Conservation (phyloP, 2,113 vertebrate genomes). For the Lasiurus cinereus region DNA sequence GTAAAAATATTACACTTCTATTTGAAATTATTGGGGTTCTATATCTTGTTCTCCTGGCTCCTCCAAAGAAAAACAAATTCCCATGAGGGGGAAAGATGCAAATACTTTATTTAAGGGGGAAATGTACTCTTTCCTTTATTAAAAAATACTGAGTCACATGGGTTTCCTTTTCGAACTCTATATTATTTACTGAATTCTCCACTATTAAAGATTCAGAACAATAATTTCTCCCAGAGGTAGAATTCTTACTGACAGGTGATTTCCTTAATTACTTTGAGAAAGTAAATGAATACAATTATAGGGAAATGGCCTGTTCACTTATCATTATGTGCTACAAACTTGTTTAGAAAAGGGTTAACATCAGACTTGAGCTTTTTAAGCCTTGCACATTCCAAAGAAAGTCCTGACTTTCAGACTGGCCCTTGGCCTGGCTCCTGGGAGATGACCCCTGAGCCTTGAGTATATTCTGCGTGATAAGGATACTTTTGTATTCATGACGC, state of each 20-base stretch:
- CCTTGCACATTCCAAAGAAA: background rate
- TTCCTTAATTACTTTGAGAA: slow-evolving; percentile 10
- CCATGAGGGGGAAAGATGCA: slow-evolving; percentile 68
- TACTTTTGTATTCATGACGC: background rate
- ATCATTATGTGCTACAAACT: background rate
- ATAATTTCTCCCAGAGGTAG: background rate
- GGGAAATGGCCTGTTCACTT: slow-evolving; percentile 26
- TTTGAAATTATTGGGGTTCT: slow-evolving; percentile 83
- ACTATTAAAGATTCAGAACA: slow-evolving; percentile 43
- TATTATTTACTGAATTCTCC: slow-evolving; percentile 27
- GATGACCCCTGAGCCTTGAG: background rate
- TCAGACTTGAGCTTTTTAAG: background rate
- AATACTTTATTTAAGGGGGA: slow-evolving; percentile 71
- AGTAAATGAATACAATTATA: slow-evolving; percentile 19
- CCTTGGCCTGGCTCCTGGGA: background rate
- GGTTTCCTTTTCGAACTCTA: slow-evolving; percentile 37
- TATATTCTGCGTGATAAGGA: background rate
- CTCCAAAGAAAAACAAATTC: slow-evolving; percentile 63
- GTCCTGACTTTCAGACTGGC: background rate
- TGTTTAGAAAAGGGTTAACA: background rate
- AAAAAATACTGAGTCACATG: slow-evolving; percentile 52
- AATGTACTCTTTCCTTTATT: slow-evolving; percentile 66
- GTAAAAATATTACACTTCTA: slow-evolving; percentile 82
- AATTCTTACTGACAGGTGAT: background rate
- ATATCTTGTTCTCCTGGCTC: slow-evolving; percentile 75